These are phyloP conservation scores for Perca fluviatilis DNA, from an alignment of 2,113 vertebrate genomes.

Conservation along the genomic window DNA sequence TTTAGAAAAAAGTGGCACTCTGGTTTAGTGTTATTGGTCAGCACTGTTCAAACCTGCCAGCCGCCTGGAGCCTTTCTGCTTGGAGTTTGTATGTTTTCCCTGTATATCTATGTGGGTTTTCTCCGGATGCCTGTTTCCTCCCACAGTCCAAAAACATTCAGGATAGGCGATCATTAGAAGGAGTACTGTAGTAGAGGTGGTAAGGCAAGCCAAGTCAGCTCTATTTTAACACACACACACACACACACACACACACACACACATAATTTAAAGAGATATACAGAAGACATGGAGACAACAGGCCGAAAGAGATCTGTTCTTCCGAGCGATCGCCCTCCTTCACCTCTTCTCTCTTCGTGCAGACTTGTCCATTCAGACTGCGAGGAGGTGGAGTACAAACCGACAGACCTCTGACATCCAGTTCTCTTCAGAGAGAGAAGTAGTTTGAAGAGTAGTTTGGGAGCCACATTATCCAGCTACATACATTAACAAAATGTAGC, in stretches of 20 bases:
- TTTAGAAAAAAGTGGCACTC: conserved; percentile 3
- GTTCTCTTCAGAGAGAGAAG: background rate
- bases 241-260: background rate
- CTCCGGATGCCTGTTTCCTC: background rate
- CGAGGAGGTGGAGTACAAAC: conserved; percentile 12
- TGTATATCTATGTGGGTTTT: background rate
- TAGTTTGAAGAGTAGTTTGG: too few relatives aligned
- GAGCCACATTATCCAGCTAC: background rate
- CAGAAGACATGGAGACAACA: background rate
- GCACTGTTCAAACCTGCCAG: background rate
- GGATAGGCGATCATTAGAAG: background rate
- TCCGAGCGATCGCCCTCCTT: background rate
- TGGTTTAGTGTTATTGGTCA: conserved; percentile 7
- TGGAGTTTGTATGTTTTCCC: background rate
- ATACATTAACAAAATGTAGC: background rate
- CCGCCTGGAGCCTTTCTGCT: background rate
- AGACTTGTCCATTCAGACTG: background rate
- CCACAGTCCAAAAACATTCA: background rate
- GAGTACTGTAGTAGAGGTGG: background rate
- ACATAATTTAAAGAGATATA: background rate
- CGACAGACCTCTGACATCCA: conserved; percentile 11
- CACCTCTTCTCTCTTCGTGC: conserved; percentile 12
- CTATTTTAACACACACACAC: too few relatives aligned
- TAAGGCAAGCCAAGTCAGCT: background rate
- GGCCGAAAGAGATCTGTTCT: background rate